Percentiles rank a stretch among this genome's conserved stretches.
phyloP scores from a whole-genome alignment of 2,888 invertebrate species.

The Cyclophora punctaria region DNA sequence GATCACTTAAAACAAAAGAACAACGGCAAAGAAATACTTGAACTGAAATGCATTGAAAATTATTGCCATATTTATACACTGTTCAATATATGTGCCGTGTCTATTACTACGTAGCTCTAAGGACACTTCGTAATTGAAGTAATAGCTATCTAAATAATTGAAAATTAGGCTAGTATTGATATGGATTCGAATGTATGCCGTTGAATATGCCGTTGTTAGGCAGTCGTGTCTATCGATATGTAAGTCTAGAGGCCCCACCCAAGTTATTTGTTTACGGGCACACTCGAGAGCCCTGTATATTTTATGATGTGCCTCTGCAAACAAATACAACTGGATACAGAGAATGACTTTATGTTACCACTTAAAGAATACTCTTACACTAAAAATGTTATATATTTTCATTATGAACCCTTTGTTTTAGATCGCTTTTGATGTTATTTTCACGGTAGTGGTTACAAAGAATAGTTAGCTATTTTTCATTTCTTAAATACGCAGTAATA shows the following conservation, averaged over 20 bases:
- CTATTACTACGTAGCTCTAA: too few species aligned
- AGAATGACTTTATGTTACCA: slow-evolving; percentile 50
- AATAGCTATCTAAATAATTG: too few species aligned
- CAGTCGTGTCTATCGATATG: slow-evolving; percentile 19
- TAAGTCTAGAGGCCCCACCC: slow-evolving; percentile 14
- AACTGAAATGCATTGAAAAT: too few species aligned
- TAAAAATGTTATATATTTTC: slow-evolving; percentile 6
- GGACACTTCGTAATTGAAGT: too few species aligned
- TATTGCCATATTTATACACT: too few species aligned
- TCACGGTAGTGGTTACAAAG: neutral
- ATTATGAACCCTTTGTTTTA: too few species aligned
- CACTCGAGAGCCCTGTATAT: slow-evolving; percentile 45
- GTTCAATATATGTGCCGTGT: too few species aligned
- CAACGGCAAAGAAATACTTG: too few species aligned
- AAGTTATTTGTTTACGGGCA: slow-evolving; percentile 49
- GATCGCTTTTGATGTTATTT: neutral
- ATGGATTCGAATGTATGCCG: slow-evolving; percentile 2
- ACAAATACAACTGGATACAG: slow-evolving; percentile 56
- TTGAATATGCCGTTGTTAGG: neutral
- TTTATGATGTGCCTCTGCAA: slow-evolving; percentile 55
- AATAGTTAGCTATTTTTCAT: too few species aligned
- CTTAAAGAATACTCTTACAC: slow-evolving; percentile 24
- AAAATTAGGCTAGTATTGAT: too few species aligned
- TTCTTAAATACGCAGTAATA: too few species aligned
- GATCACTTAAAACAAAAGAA: too few species aligned